phyloP scores from a whole-genome alignment of 2,113 vertebrate species.

The Narcine bancroftii region DNA sequence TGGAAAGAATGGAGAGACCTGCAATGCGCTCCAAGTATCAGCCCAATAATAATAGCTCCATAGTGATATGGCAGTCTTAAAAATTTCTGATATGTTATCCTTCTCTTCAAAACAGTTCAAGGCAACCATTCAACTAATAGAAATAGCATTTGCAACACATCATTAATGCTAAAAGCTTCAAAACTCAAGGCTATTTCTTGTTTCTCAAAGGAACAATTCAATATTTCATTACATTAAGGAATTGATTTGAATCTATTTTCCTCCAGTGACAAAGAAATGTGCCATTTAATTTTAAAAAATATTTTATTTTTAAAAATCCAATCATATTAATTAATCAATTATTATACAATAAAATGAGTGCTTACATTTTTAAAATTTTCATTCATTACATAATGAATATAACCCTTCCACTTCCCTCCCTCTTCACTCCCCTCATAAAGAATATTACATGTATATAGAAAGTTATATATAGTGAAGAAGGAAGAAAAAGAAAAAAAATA shows the following conservation, averaged over 20 bases:
- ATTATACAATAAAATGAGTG: too few relatives aligned
- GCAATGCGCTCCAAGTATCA: neutral
- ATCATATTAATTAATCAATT: too few relatives aligned
- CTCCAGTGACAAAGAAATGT: neutral
- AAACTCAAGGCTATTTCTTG: slow-evolving; percentile 14
- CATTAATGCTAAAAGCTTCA: slow-evolving; percentile 21
- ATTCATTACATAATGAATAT: too few relatives aligned
- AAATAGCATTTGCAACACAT: neutral
- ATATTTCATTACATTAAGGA: slow-evolving; percentile 19
- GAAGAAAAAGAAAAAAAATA: too few relatives aligned
- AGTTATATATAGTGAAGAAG: too few relatives aligned
- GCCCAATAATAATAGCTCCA: neutral
- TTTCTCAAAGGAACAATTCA: slow-evolving; percentile 1
- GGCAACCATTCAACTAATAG: neutral
- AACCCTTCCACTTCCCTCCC: too few relatives aligned
- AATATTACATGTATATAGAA: too few relatives aligned
- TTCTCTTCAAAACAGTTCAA: neutral
- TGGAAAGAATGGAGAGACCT: neutral
- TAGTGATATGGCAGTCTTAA: neutral
- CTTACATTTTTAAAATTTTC: too few relatives aligned
- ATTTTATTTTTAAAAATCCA: too few relatives aligned
- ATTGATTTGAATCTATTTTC: neutral
- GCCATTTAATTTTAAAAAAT: neutral
- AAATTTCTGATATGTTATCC: neutral
- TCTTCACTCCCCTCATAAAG: too few relatives aligned